Base-by-base conservation (phyloP, 2,888 invertebrate species). In the Argyresthia goedartella region DNA sequence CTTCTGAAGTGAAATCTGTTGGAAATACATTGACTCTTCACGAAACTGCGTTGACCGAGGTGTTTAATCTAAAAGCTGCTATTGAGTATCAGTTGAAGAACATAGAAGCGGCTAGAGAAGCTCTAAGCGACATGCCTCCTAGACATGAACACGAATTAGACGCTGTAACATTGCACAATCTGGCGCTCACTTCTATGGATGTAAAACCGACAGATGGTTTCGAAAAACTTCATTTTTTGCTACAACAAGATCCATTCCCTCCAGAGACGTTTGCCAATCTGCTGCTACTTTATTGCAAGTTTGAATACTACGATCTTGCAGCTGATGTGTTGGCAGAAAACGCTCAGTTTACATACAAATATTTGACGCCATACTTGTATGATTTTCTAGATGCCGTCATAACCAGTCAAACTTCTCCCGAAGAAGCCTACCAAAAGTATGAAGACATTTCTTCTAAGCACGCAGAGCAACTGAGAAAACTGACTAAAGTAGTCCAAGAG, bases 241-340 rank as follows among this genome's bases (percentile, higher is more conserved):
- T 99, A 33, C 96, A 97, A 67, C 96, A 99, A 69, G 96, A 97
- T 67, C 95, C 97, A 2, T 99, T 98, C 71, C 99, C 99, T 4
- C 95, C 96, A 11, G 99, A 99, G 88, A 98, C 99, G 0, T 98
- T 99, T 74, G 94, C 97, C 1, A 99, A 99, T 80, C 88, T 99
- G 15, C 85, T 99, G 45, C 87, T 99, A 4, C 87, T 98, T 1
- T 99, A 99, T 71, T 97, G 98, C 72, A 98, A 97, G 74, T 97
- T 98, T 76, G 98, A 98, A 79, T 97, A 98, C 72, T 98, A 94
- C 70, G 99, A 99, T 74, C 87, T 99, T 55, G 99, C 99, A 9
- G 99, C 99, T 0, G 99, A 99, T 81, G 95, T 99, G 41, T 77
- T 99, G 56, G 99, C 99, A 7, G 99, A 99, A 81, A 98, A 99